phyloP scores from a whole-genome alignment of 2,113 vertebrate species.

The Anthoscopus minutus region DNA sequence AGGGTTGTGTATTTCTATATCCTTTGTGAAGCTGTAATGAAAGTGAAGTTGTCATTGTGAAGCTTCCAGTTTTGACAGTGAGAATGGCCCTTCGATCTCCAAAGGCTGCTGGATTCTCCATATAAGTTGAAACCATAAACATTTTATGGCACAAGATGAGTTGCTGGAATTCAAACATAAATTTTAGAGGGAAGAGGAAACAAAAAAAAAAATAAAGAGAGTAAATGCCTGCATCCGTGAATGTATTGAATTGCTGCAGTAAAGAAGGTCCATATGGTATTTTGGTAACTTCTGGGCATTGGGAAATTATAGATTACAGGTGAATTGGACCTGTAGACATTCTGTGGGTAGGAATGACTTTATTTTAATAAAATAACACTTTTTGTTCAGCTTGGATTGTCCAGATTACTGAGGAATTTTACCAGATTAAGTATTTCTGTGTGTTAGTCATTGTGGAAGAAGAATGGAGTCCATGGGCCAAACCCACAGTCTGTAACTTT shows the following conservation, averaged over 20 bases:
- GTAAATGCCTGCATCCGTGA: background rate
- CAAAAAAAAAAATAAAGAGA: background rate
- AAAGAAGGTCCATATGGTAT: background rate
- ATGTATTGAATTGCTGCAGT: background rate
- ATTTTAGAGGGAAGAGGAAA: conserved; percentile 34
- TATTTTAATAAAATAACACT: background rate
- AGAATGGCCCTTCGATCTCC: conserved; percentile 11
- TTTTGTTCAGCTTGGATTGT: background rate
- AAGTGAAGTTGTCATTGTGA: conserved; percentile 21
- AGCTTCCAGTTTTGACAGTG: conserved; percentile 19
- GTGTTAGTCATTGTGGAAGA: background rate
- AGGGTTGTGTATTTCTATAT: background rate
- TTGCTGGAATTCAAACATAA: conserved; percentile 2
- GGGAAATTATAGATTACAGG: background rate
- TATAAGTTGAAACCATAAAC: conserved; percentile 20
- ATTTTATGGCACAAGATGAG: background rate
- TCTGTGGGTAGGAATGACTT: background rate
- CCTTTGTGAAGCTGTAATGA: conserved; percentile 12
- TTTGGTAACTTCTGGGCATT: background rate
- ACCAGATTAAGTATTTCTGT: background rate
- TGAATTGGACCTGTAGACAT: background rate
- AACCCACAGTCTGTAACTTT: background rate
- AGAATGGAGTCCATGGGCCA: background rate
- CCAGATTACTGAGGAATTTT: background rate
- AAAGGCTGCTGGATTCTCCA: conserved; percentile 19